Conservation (phyloP, 2,888 invertebrate species). For the Parasteatoda lunata region DNA sequence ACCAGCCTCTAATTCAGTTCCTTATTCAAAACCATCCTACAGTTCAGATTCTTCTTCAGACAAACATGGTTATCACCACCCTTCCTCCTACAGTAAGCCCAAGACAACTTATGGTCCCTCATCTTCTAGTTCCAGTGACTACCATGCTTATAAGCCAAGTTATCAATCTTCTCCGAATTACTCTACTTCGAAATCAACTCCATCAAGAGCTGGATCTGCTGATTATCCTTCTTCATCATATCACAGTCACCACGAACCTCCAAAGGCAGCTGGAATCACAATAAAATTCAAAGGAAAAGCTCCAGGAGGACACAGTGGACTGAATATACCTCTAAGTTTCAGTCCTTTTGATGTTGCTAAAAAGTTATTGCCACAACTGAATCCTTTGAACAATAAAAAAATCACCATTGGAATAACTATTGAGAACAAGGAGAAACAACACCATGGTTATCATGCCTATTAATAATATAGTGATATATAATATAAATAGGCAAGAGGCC, state of each 20-base stretch:
- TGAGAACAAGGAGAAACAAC: constrained; percentile 50
- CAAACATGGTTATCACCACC: constrained; percentile 17
- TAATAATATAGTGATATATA: not conserved
- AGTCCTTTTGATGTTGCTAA: constrained; percentile 56
- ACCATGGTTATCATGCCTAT: constrained; percentile 46
- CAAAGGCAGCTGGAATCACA: constrained; percentile 38
- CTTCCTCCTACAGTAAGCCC: constrained; percentile 32
- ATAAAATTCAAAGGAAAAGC: constrained; percentile 45
- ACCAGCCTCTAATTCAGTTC: constrained; percentile 1
- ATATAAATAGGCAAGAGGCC: not conserved
- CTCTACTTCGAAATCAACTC: constrained; percentile 16
- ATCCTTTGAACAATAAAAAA: constrained; percentile 60
- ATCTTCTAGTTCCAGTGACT: constrained; percentile 11
- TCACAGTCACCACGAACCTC: constrained; percentile 10
- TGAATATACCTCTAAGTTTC: constrained; percentile 52
- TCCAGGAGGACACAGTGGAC: constrained; percentile 10
- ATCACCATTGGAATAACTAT: constrained; percentile 65
- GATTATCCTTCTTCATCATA: constrained; percentile 34
- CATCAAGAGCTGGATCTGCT: constrained; percentile 46
- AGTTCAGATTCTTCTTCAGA: not conserved
- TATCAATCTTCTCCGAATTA: constrained; percentile 9
- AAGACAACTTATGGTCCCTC: not conserved
- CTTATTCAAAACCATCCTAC: constrained; percentile 23
- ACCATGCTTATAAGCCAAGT: constrained; percentile 27
- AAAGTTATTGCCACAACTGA: constrained; percentile 48